Evolutionary conservation across 1,140 invertebrate genomes (phyloP).

Genomic region (Riptortus pedestris): DNA sequence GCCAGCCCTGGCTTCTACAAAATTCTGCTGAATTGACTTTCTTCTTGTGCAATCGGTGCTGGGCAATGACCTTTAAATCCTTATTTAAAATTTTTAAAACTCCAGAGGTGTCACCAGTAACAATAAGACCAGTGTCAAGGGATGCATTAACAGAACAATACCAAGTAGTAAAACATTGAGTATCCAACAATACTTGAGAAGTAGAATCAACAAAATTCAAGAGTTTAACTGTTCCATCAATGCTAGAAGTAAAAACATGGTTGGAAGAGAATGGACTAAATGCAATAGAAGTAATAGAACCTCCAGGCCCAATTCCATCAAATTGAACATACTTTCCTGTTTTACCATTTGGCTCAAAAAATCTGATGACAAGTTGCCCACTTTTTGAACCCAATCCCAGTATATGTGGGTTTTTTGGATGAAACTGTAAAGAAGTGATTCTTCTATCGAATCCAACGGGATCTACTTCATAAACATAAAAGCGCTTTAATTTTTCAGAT

Average conservation of each 20-base stretch:
- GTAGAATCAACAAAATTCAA: neutral
- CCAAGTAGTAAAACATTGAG: neutral
- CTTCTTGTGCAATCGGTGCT: conserved; percentile 19
- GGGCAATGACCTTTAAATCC: conserved; percentile 20
- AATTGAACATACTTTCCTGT: neutral
- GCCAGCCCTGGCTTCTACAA: neutral
- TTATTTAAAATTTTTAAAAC: conserved; percentile 16
- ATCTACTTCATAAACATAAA: neutral
- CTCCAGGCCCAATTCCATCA: conserved; percentile 3
- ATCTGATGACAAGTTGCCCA: conserved; percentile 12
- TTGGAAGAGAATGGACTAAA: conserved; percentile 17
- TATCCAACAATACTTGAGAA: neutral
- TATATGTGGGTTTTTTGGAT: conserved; percentile 8
- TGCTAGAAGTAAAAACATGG: conserved; percentile 13
- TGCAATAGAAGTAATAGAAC: conserved; percentile 13
- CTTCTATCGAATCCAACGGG: conserved; percentile 8
- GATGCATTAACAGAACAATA: conserved; percentile 20
- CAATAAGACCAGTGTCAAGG: conserved; percentile 9
- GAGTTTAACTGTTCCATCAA: conserved; percentile 23
- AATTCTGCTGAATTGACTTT: conserved; percentile 25
- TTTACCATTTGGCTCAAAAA: neutral
- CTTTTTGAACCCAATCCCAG: conserved; percentile 19
- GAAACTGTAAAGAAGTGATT: conserved; percentile 21
- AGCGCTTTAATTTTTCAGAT: neutral
- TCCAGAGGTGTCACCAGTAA: conserved; percentile 21